These are phyloP conservation scores for Montipora capitata DNA, from an alignment of 92 coral and sea anemone species.

Conservation along the genomic window DNA sequence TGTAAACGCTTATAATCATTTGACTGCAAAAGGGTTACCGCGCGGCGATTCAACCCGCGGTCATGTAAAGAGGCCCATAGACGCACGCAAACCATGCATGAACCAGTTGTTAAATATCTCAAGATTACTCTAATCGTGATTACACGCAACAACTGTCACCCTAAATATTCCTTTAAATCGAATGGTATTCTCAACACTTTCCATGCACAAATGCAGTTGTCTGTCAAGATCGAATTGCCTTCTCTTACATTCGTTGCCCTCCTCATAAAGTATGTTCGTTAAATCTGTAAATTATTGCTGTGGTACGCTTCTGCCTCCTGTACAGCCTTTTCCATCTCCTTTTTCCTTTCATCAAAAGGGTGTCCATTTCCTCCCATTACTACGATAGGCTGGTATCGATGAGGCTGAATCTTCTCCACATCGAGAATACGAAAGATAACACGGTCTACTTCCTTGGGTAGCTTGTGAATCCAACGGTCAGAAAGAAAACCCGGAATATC, in stretches of 20 bases:
- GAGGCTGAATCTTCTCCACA: conserved; percentile 85
- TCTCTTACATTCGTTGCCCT: background rate
- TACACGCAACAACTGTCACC: too few relatives aligned
- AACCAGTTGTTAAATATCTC: too few relatives aligned
- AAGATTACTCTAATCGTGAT: too few relatives aligned
- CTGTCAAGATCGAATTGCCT: too few relatives aligned
- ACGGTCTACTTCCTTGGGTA: conserved; percentile 82
- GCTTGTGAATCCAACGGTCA: conserved; percentile 69
- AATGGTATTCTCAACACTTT: too few relatives aligned
- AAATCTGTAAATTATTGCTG: conserved; percentile 15
- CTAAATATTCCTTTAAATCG: too few relatives aligned
- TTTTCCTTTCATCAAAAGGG: conserved; percentile 80
- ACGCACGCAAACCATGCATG: too few relatives aligned
- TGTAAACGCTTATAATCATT: too few relatives aligned
- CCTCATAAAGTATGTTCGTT: background rate
- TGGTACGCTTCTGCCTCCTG: conserved; percentile 62
- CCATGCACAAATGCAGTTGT: too few relatives aligned
- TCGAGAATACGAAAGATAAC: conserved; percentile 81
- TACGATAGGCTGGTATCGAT: conserved; percentile 75
- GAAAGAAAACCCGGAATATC: conserved; percentile 80
- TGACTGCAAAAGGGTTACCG: too few relatives aligned
- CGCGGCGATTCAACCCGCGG: too few relatives aligned
- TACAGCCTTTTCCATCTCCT: conserved; percentile 72
- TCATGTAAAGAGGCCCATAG: too few relatives aligned
- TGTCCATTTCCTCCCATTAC: conserved; percentile 85